phyloP scores from a whole-genome alignment of 92 coral and sea anemone genomes.

The Palythoa caribaeorum region DNA sequence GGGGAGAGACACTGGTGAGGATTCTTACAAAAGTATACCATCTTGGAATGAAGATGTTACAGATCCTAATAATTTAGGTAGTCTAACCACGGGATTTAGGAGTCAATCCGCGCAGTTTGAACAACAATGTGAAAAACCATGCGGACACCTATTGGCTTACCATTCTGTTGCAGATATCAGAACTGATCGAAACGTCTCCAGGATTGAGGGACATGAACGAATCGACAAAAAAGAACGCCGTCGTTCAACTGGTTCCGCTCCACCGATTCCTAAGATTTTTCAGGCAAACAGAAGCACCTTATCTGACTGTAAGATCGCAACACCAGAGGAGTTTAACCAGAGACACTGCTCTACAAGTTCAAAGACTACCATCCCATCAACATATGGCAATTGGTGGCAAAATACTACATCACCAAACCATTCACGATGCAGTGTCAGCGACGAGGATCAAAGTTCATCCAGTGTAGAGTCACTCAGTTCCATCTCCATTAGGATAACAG shows the following conservation, averaged over 20 bases:
- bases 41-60: background rate
- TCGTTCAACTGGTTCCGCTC: background rate
- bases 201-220: background rate
- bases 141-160: background rate
- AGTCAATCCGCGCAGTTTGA: slow-evolving; percentile 4
- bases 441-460: background rate
- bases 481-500: too few relatives aligned
- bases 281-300: background rate
- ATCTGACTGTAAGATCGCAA: background rate
- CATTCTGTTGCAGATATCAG: slow-evolving; percentile 19
- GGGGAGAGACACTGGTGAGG: background rate
- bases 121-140: too few relatives aligned
- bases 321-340: background rate
- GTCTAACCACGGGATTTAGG: background rate
- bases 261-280: background rate
- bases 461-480: too few relatives aligned
- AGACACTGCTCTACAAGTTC: background rate
- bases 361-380: background rate
- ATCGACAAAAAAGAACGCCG: background rate
- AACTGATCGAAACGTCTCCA: background rate
- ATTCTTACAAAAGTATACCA: background rate
- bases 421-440: background rate
- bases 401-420: background rate
- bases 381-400: slow-evolving; percentile 1
- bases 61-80: background rate